Evolutionary conservation across 2,113 vertebrate species (phyloP).

Genomic region (Tupaia chinensis): DNA sequence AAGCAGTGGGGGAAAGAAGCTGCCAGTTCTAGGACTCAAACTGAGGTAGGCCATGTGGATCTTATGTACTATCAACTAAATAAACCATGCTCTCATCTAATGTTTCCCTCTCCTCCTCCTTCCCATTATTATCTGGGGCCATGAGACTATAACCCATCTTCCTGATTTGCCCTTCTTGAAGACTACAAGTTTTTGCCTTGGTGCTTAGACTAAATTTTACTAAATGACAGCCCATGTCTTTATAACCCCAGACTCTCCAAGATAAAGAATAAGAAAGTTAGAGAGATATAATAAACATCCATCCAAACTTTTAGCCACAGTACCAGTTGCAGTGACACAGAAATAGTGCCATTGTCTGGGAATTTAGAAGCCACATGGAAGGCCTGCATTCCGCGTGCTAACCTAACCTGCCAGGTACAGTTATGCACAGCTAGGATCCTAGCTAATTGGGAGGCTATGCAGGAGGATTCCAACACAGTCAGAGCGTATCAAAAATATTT

Average conservation of each 20-base stretch:
- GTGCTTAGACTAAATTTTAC: not conserved
- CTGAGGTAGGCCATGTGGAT: not conserved
- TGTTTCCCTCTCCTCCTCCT: not conserved
- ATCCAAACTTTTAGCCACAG: constrained; percentile 20
- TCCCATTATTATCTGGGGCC: not conserved
- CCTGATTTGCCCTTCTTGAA: not conserved
- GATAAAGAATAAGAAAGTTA: constrained; percentile 3
- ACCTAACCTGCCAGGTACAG: no score
- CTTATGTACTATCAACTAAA: not conserved
- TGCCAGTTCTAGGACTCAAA: no score
- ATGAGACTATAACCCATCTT: not conserved
- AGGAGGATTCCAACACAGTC: no score
- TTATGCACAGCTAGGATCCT: no score
- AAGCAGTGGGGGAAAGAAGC: no score
- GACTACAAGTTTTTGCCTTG: not conserved
- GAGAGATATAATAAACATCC: not conserved
- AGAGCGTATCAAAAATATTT: no score
- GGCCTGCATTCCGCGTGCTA: no score
- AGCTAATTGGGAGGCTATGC: no score
- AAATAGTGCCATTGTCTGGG: no score
- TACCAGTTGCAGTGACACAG: no score
- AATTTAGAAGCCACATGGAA: no score
- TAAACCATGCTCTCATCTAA: not conserved
- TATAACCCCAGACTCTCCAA: not conserved
- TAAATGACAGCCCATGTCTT: not conserved